phyloP scores from a whole-genome alignment of 2,797 vertebrate species.

The Eulemur rubriventer region DNA sequence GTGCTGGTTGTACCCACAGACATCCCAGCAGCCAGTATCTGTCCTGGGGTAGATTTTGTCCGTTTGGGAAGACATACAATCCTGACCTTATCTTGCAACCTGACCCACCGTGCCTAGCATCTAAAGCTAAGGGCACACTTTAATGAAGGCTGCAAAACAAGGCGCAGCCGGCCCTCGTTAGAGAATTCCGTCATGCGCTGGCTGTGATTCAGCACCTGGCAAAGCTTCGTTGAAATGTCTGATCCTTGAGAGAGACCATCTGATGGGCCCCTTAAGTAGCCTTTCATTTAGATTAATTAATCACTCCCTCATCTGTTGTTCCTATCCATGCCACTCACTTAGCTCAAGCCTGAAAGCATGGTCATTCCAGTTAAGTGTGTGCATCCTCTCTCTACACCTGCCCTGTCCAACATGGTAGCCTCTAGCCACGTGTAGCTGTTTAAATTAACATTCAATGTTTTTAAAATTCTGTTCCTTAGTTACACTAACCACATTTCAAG shows the following conservation, averaged over 20 bases:
- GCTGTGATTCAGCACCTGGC: not conserved
- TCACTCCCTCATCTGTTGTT: not conserved
- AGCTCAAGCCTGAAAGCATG: not conserved
- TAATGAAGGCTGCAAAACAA: constrained; percentile 20
- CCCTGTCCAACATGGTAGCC: not conserved
- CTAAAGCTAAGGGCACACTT: not conserved
- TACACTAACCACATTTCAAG: not conserved
- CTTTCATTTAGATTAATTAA: not conserved
- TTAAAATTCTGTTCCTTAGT: not conserved
- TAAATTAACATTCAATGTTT: not conserved
- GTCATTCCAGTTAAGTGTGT: not conserved
- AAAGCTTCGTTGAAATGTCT: not conserved
- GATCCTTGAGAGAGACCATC: not conserved
- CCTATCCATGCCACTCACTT: not conserved
- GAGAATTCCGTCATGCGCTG: not conserved
- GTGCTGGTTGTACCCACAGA: not conserved
- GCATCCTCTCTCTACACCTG: not conserved
- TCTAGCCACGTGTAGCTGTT: not conserved
- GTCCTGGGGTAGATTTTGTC: not conserved
- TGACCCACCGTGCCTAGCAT: not conserved
- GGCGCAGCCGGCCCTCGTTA: not conserved
- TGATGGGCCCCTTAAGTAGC: not conserved
- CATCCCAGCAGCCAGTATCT: not conserved
- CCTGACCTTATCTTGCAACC: not conserved
- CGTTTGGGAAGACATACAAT: not conserved